Conservation (phyloP, 37 sponge, comb jelly and placozoan genomes). For the Agelas oroides region DNA sequence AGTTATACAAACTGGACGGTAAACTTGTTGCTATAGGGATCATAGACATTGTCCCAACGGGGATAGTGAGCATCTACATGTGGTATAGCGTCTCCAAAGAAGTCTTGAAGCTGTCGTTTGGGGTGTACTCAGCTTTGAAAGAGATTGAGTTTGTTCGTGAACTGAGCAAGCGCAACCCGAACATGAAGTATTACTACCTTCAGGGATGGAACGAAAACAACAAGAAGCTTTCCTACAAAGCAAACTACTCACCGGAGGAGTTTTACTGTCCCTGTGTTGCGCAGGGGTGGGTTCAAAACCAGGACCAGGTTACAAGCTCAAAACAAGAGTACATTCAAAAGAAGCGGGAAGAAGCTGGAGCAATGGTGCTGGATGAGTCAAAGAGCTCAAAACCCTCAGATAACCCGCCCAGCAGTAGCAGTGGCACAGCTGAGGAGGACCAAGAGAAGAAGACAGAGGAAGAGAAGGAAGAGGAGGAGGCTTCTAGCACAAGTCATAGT, state of each 20-base stretch:
- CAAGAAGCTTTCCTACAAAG: constrained; percentile 88
- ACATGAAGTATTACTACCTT: constrained; percentile 87
- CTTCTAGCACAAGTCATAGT: not conserved
- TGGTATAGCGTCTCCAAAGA: constrained; percentile 86
- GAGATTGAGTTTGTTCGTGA: constrained; percentile 83
- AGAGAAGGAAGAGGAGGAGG: not conserved
- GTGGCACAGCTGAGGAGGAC: not conserved
- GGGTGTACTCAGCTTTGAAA: constrained; percentile 91
- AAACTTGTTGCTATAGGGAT: constrained; percentile 88
- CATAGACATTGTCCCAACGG: constrained; percentile 86
- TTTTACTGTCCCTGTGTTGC: constrained; percentile 86
- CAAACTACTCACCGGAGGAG: constrained; percentile 85
- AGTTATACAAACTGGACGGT: constrained; percentile 85
- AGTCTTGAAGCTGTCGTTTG: constrained; percentile 84
- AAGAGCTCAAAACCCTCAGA: not conserved
- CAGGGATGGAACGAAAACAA: constrained; percentile 89
- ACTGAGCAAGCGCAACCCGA: constrained; percentile 54
- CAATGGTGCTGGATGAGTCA: not conserved
- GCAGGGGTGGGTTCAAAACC: constrained; percentile 60
- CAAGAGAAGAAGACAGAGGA: not conserved
- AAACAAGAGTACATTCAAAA: constrained; percentile 26
- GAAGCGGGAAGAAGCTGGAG: not conserved
- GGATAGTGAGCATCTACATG: constrained; percentile 94
- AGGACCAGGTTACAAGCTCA: constrained; percentile 55
- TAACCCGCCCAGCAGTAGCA: not conserved